Evolutionary conservation across 2,888 invertebrate species (phyloP).

Genomic region (Clunio marinus): DNA sequence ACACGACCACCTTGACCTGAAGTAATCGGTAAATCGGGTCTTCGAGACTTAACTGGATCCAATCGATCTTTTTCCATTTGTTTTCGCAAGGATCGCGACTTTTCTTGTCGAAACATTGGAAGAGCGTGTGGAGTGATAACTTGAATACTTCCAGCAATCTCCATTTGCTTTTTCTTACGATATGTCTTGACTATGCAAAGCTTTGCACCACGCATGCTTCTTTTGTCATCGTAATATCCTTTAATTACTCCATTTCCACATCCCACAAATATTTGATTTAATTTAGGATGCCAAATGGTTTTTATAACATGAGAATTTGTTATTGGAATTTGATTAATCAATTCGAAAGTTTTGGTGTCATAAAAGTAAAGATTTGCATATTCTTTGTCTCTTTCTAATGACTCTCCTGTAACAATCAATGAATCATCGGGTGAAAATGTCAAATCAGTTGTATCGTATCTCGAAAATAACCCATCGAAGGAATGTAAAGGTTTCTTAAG

Average conservation of each 20-base stretch:
- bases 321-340: constrained; percentile 70
- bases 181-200: constrained; percentile 79
- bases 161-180: constrained; percentile 74
- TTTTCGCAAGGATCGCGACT: constrained; percentile 81
- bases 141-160: constrained; percentile 84
- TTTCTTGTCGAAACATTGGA: constrained; percentile 89
- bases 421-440: constrained; percentile 91
- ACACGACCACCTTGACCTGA: constrained; percentile 90
- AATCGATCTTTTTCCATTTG: constrained; percentile 86
- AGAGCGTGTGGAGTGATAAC: constrained; percentile 95
- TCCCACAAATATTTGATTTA: constrained; percentile 94
- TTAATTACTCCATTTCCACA: constrained; percentile 87
- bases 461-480: constrained; percentile 68
- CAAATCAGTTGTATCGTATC: constrained; percentile 78
- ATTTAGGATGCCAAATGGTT: constrained; percentile 90
- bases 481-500: constrained; percentile 73
- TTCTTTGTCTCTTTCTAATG: constrained; percentile 62
- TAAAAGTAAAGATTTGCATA: constrained; percentile 73
- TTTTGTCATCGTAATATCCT: constrained; percentile 83
- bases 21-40: constrained; percentile 83
- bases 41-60: constrained; percentile 75
- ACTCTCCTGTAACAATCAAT: constrained; percentile 82
- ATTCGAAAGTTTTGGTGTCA: constrained; percentile 69
- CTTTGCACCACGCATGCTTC: constrained; percentile 85
- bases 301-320: constrained; percentile 81